Percentiles rank a stretch among this genome's conserved stretches.
Evolutionary conservation across 2,888 invertebrate species (phyloP).

Genomic region (Cryptocheilus praepositus): DNA sequence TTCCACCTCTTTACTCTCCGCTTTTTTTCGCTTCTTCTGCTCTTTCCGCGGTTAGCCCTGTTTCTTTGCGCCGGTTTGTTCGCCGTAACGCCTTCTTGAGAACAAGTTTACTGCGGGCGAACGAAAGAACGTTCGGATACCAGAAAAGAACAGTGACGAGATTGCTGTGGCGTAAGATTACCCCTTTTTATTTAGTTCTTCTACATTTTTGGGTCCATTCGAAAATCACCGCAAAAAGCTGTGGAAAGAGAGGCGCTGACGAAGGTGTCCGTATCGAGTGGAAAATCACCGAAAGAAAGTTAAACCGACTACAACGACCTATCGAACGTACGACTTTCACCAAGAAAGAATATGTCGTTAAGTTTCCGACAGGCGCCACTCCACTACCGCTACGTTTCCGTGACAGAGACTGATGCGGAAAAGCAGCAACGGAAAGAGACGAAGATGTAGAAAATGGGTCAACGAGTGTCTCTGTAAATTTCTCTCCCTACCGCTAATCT

Average conservation of each 20-base stretch:
- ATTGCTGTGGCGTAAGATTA: not conserved
- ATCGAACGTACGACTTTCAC: not conserved
- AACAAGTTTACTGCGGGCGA: constrained; percentile 23
- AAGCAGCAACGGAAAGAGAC: too few species aligned
- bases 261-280: not conserved
- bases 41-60: constrained; percentile 16
- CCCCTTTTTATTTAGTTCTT: not conserved
- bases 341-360: too few species aligned
- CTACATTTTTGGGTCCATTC: not conserved
- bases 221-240: not conserved
- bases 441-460: too few species aligned
- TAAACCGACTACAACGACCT: constrained; percentile 16
- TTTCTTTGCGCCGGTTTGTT: constrained; percentile 13
- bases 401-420: too few species aligned
- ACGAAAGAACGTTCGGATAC: constrained; percentile 8
- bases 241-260: constrained; percentile 7
- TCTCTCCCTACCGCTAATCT: not conserved
- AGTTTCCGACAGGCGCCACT: too few species aligned
- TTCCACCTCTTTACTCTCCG: constrained; percentile 13
- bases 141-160: not conserved
- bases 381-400: too few species aligned
- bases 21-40: too few species aligned
- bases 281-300: constrained; percentile 39
- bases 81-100: constrained; percentile 11
- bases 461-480: not conserved